Evolutionary conservation across 2,113 vertebrate genomes (phyloP), one percentile per base, ranked within the genome.

Genomic region (Sterrhoptilus dennistouni): DNA sequence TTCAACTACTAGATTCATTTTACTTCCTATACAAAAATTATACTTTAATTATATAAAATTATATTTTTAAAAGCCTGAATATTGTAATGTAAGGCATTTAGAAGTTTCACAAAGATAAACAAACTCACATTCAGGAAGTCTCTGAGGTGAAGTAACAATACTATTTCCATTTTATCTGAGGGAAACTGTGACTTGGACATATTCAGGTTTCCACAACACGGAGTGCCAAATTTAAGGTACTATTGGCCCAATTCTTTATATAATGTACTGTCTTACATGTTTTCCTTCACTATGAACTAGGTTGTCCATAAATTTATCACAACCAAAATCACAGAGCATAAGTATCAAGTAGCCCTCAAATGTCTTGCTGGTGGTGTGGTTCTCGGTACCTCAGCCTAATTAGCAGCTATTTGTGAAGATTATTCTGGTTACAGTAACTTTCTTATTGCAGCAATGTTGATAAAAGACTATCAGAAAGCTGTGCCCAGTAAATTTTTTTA

Each of bases 271-370:
- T n/a, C 42, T 87, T 59, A 50, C 4, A 38, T 0, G 1, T 45
- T 63, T 74, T 38, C 49, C 57, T 83, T 77, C 23, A 69, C 50
- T 45, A 53, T 2, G 4, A 69, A 68, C 40, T 63, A 3, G 47
- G 9, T 1, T 70, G 11, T 10, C 38, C 8, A 1, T 0, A 2
- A 78, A 36, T 74, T 78, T 70, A 77, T 54, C 8, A 0, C 11
- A 81, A 79, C 3, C 6, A 77, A 60, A 60, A 91, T 14, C 45
- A 74, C 12, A 50, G 47, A 66, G 45, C 20, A 59, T n/a, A 69
- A 61, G 31, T 21, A 77, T 40, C 5, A 64, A 65, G 19, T 5
- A 69, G 66, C 45, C n/a, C 57, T 20, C 9, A 4, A 18, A 59
- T 64, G 9, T 18, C 76, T 36, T 45, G 36, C 21, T n/a, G 16